Evolutionary conservation across 1,140 invertebrate genomes (phyloP).

Genomic region (Penaeus vannamei): DNA sequence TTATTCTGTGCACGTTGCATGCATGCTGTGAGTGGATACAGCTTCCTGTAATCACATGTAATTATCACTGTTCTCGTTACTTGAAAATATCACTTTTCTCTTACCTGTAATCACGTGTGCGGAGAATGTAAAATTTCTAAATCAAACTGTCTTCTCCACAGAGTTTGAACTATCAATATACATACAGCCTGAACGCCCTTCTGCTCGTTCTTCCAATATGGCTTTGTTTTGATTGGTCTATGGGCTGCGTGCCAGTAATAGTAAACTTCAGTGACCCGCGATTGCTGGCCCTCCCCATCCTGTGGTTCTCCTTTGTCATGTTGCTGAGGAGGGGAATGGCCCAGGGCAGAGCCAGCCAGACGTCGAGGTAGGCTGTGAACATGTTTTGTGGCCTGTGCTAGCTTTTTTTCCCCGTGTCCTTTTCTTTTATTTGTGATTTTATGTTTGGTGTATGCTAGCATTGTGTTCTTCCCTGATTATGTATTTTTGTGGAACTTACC

Average conservation of each 20-base stretch:
- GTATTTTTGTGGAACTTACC: too few species aligned
- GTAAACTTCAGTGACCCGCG: conserved; percentile 77
- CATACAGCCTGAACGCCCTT: conserved; percentile 85
- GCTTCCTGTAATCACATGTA: too few species aligned
- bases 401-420: neutral
- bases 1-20: too few species aligned
- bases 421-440: neutral
- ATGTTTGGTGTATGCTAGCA: too few species aligned
- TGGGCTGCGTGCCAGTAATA: conserved; percentile 88
- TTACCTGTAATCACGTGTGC: too few species aligned
- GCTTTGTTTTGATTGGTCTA: conserved; percentile 95
- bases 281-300: conserved; percentile 77
- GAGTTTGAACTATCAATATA: conserved; percentile 82
- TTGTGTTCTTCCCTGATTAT: too few species aligned
- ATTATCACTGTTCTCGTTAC: too few species aligned
- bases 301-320: conserved; percentile 77
- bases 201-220: conserved; percentile 84
- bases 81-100: too few species aligned
- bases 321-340: conserved; percentile 67
- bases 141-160: conserved; percentile 41
- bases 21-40: too few species aligned
- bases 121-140: too few species aligned
- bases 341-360: conserved; percentile 55
- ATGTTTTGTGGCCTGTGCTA: neutral
- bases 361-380: conserved; percentile 50